A percentile compares a stretch with the other conserved stretches of the same genome.
Evolutionary conservation across 2,797 vertebrate genomes (phyloP).

Genomic region (Tapirus indicus): DNA sequence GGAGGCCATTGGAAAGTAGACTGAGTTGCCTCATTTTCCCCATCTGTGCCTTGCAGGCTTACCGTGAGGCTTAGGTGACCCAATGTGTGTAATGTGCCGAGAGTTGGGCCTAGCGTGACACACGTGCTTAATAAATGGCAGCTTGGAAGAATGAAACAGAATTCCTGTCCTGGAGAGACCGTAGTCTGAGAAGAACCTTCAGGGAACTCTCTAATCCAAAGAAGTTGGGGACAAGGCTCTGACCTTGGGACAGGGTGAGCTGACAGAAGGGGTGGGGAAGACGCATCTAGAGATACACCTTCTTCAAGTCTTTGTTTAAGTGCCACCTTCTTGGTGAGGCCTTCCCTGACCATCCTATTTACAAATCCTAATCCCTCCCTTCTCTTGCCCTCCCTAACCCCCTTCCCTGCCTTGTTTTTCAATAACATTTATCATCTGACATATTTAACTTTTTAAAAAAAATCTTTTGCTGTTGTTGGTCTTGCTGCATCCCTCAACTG

Average conservation of each 20-base stretch:
- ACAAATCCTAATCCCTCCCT: neutral
- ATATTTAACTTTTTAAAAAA: neutral
- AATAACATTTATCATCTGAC: neutral
- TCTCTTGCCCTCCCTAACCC: neutral
- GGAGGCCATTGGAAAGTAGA: neutral
- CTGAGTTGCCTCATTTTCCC: neutral
- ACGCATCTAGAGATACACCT: neutral
- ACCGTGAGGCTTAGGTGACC: neutral
- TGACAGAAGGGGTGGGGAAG: neutral
- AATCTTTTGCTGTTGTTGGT: neutral
- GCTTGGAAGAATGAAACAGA: neutral
- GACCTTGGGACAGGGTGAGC: neutral
- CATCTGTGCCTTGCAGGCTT: neutral
- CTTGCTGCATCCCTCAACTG: neutral
- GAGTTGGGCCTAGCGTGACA: neutral
- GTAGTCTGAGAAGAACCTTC: neutral
- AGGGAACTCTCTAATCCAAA: neutral
- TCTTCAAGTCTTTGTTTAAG: neutral
- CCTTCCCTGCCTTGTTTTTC: neutral
- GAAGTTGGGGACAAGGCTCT: neutral
- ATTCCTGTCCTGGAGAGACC: neutral
- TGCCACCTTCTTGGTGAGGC: neutral
- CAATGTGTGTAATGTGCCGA: neutral
- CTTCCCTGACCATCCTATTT: neutral
- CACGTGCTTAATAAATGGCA: neutral